Evolutionary conservation across 2,113 vertebrate species (phyloP).

Genomic region (Potamarius usumacintae): DNA sequence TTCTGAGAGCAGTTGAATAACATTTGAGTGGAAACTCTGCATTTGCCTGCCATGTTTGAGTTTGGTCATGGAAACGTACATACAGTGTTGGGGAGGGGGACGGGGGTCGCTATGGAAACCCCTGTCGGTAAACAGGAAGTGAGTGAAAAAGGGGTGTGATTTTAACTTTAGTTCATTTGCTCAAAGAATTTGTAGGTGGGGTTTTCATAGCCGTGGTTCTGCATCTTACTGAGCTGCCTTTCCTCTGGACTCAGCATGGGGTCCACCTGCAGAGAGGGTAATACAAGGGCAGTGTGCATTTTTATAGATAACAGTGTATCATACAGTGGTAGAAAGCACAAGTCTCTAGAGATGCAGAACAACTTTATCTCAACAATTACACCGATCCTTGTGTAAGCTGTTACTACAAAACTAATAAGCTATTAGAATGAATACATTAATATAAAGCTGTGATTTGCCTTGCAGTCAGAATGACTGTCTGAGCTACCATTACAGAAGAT

Average conservation of each 20-base stretch:
- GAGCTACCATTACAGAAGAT: background rate
- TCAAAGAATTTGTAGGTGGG: slow-evolving; percentile 86
- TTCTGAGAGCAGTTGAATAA: slow-evolving; percentile 38
- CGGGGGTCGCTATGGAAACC: slow-evolving; percentile 43
- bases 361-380: background rate
- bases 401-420: background rate
- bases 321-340: background rate
- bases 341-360: background rate
- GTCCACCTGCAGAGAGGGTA: slow-evolving; percentile 72
- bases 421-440: background rate
- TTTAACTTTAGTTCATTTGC: slow-evolving; percentile 78
- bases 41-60: slow-evolving; percentile 39
- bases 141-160: slow-evolving; percentile 13
- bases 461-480: background rate
- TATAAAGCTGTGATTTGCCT: background rate
- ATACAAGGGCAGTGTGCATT: background rate
- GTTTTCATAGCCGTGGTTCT: slow-evolving; percentile 83
- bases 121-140: slow-evolving; percentile 42
- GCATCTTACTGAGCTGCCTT: slow-evolving; percentile 83
- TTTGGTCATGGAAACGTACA: slow-evolving; percentile 50
- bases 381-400: background rate
- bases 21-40: slow-evolving; percentile 44
- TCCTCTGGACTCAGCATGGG: slow-evolving; percentile 82
- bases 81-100: slow-evolving; percentile 47
- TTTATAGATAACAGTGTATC: background rate